Evolutionary conservation across 30 jellyfish, hydroid and myxozoan genomes (phyloP), one percentile per base, ranked within the genome.

Genomic region (Morbakka virulenta): DNA sequence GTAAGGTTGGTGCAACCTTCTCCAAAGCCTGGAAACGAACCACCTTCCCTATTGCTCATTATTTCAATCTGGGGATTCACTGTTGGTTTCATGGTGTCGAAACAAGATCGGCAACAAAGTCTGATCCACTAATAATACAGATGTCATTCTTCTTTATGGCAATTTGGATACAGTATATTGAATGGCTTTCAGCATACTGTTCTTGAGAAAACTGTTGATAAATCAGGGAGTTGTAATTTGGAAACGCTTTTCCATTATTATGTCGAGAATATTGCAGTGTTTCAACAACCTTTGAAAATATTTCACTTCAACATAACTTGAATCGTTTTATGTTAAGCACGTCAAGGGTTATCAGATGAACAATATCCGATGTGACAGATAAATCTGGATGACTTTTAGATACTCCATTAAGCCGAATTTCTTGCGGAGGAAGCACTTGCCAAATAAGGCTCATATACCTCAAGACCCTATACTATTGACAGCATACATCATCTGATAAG

Each of bases 101-200:
- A 11, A 50, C 64, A 1, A 50, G 64, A 74, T 74, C 86, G 25
- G 27, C 86, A 57, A 74, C 81, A 52, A 74, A 80, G 34, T 80
- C 91, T 22, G 80, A 70, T 12, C 87, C 94, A 3, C 80, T 61
- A 0, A 82, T 82, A 86, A 69, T 70, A 82, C 72, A 51, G 94
- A 50, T 68, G 71, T 62, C 71, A 86, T 71, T 82, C 94, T 21
- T 82, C n/a, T n/a, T n/a, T n/a, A n/a, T n/a, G n/a, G n/a, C n/a
- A n/a, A n/a, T n/a, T n/a, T n/a, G n/a, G n/a, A n/a, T n/a, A n/a
- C n/a, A n/a, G n/a, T n/a, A n/a, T n/a, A n/a, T n/a, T n/a, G n/a
- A n/a, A n/a, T n/a, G n/a, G n/a, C n/a, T n/a, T n/a, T n/a, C n/a
- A n/a, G n/a, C n/a, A n/a, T n/a, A n/a, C n/a, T n/a, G n/a, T n/a